Evolutionary conservation across 2,888 invertebrate genomes (phyloP), one percentile per base, ranked within the genome.

Genomic region (Caradrina clavipalpis): DNA sequence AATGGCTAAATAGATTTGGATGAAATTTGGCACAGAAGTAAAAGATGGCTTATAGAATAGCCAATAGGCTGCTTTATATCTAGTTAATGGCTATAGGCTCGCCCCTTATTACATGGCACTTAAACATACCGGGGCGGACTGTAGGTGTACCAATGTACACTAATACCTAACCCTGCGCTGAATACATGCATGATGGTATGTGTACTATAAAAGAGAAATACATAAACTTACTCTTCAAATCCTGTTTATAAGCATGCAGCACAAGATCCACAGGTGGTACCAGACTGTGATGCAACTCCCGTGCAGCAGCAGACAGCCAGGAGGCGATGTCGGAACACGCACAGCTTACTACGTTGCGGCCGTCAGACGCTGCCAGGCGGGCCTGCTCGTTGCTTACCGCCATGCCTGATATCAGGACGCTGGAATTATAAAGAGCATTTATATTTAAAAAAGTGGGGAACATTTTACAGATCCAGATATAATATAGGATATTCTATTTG

Each of bases 331-430:
- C 96, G 0, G 93, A 89, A 84, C 95, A 94, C 0, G 93, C 95
- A 76, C 95, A 95, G 57, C 91, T 92, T 0, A 95, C 81, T 0
- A 94, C 90, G 60, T 92, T 92, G 1, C 91, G 87, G 39, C 92
- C 91, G 8, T 91, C 89, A 0, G 82, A 69, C 0, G 92, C 92
- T 0, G 95, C 94, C 13, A 83, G 51, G 3, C 89, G 88, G 0
- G 95, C 94, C 70, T 95, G 95, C 75, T 95, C 95, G 71, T 94
- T 95, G 83, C 93, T 95, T 0, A 95, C 85, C 8, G 90, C 91
- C 95, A 96, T 95, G n/a, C 95, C 95, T 1, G 92, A 88, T 81
- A 95, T 90, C 0, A 95, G 83, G 19, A 87, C 87, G 77, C 96
- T 96, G 90, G 1, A 86, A 86, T 49, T 0, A 19, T 13, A 31